Conservation (phyloP, 2,888 invertebrate species). For the Thecocarcelia acutangulata region DNA sequence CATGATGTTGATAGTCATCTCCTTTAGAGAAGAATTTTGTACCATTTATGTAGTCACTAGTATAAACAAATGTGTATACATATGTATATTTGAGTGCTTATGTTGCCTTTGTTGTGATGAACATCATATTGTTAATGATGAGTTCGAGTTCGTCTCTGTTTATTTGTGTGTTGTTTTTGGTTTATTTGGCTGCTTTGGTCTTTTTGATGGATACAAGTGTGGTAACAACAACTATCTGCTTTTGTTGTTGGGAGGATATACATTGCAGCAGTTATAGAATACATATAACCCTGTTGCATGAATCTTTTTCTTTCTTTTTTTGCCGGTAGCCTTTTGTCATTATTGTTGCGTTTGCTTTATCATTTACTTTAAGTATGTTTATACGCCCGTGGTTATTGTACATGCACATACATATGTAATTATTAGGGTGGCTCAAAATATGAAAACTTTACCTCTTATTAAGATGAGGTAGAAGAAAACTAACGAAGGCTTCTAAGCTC, state of each 20-base stretch:
- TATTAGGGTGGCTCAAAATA: too few species aligned
- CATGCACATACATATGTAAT: conserved; percentile 1
- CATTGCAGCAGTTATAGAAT: neutral
- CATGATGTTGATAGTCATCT: conserved; percentile 56
- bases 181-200: conserved; percentile 46
- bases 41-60: too few species aligned
- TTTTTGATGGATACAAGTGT: conserved; percentile 55
- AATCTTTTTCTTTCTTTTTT: neutral
- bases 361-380: conserved; percentile 49
- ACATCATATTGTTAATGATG: conserved; percentile 63
- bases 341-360: conserved; percentile 33
- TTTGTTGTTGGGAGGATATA: conserved; percentile 31
- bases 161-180: conserved; percentile 23
- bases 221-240: conserved; percentile 43
- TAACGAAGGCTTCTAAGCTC: too few species aligned
- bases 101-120: conserved; percentile 33
- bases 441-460: too few species aligned
- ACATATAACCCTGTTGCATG: conserved; percentile 57
- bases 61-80: too few species aligned
- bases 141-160: conserved; percentile 37
- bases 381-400: conserved; percentile 51
- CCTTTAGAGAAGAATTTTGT: conserved; percentile 24
- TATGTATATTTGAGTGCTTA: neutral
- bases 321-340: conserved; percentile 34
- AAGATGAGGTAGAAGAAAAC: too few species aligned